Percentiles rank a stretch among this genome's conserved stretches.
Conservation (phyloP, 1,140 invertebrate species). For the Drosophila sp. region DNA sequence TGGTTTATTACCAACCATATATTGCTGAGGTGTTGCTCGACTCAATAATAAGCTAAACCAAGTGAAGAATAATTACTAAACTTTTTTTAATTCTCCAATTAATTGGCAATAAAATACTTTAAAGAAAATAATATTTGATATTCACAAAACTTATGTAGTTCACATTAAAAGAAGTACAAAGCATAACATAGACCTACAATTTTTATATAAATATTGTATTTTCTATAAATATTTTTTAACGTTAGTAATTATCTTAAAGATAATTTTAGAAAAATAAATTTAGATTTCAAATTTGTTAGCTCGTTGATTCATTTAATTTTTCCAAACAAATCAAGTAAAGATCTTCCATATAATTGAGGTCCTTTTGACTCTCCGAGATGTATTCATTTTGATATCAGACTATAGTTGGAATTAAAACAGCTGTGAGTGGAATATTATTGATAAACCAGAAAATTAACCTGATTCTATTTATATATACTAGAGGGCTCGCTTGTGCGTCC, state of each 20-base stretch:
- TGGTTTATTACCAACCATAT: conserved; percentile 37
- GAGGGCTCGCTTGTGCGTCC: too few species aligned
- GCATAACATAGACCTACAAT: too few species aligned
- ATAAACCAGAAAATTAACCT: background rate
- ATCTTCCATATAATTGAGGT: conserved; percentile 17
- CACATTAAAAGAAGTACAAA: too few species aligned
- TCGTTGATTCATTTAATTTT: conserved; percentile 23
- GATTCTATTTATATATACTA: too few species aligned
- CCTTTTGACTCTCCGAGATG: conserved; percentile 44
- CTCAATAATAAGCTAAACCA: conserved; percentile 12
- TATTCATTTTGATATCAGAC: conserved; percentile 39
- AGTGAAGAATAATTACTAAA: background rate
- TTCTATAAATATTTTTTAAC: too few species aligned
- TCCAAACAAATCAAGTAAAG: conserved; percentile 12
- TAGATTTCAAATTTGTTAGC: too few species aligned
- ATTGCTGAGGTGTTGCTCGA: background rate
- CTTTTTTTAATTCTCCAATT: background rate
- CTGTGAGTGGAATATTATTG: background rate
- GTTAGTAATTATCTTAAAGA: too few species aligned
- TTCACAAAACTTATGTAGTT: too few species aligned
- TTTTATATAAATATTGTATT: too few species aligned
- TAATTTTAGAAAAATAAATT: too few species aligned
- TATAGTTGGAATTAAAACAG: conserved; percentile 42
- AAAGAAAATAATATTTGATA: too few species aligned
- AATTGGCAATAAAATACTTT: too few species aligned